Base-by-base conservation (phyloP, 2,888 invertebrate species). In the Tigriopus californicus region DNA sequence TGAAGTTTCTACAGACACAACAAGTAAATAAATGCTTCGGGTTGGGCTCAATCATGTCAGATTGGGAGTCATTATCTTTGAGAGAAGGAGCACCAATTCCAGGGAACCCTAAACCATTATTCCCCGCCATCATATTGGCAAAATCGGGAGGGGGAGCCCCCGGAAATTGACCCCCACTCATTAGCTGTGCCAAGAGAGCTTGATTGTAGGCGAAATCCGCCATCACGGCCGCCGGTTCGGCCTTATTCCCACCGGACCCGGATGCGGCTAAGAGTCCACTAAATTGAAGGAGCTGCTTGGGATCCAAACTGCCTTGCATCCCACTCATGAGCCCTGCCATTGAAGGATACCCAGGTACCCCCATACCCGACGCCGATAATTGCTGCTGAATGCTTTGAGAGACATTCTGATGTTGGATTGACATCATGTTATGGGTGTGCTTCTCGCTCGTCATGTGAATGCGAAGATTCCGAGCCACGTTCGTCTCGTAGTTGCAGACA, bases 371-470 rank as follows among this genome's bases (percentile, higher is more conserved):
- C 33, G 33, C 33, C 33, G 33, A 33, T 33, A 33, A 33, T 54
- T 90, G 73, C 3, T 90, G 88, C 70, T 90, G 90, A 81, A 91
- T 91, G 71, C 92, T 92, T 70, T 92, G 92, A 12, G 94, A 89
- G 8, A 33, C 33, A 71, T 92, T 94, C 71, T 92, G 94, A 70
- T 94, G 92, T 18, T 24, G 41, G 62, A 95, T 74, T 24, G 94
- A 89, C 66, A 92, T 82, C 86, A 94, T 90, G 70, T 95, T 95
- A 74, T 95, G 94, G 62, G 92, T 92, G 72, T 97, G 95, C 70
- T 95, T 95, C 71, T 95, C 94, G 66, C 91, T 91, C 41, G 94
- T 95, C 94, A 94, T 94, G 73, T 95, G 95, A 73, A 95, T 95
- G 68, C 95, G 80, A 62, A 95, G 75, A 73, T 95, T 95, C 51